These are phyloP conservation scores for Corythaeola cristata DNA, from an alignment of 2,113 vertebrate species.

Conservation along the genomic window DNA sequence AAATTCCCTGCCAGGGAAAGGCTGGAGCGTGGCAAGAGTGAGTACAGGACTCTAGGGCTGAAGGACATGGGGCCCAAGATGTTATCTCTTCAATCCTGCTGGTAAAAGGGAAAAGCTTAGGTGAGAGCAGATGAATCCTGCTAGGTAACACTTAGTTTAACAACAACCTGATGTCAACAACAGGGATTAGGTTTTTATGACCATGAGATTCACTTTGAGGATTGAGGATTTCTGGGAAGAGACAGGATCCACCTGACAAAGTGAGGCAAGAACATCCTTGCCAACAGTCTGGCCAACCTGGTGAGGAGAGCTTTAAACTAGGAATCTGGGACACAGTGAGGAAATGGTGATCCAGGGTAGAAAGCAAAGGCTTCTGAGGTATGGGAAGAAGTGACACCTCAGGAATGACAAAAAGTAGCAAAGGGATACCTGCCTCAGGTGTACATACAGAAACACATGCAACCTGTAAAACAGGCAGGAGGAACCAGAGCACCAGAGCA, in stretches of 20 bases:
- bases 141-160: not conserved
- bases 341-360: not conserved
- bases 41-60: not conserved
- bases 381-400: not conserved
- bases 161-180: not conserved
- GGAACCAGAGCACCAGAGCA: not conserved
- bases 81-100: not conserved
- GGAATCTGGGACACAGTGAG: not conserved
- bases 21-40: not conserved
- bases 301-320: not conserved
- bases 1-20: not conserved
- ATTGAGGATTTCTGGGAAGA: not conserved
- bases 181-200: not conserved
- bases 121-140: not conserved
- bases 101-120: not conserved
- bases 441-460: not conserved
- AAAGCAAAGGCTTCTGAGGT: not conserved
- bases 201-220: not conserved
- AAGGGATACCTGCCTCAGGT: not conserved
- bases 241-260: not conserved
- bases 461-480: not conserved
- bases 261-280: not conserved
- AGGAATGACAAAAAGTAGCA: not conserved
- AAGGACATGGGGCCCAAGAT: not conserved
- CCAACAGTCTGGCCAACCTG: not conserved